A percentile compares a stretch with the other conserved stretches of the same genome.
Conservation (phyloP, 2,113 vertebrate genomes). For the Herpetotheres cachinnans region DNA sequence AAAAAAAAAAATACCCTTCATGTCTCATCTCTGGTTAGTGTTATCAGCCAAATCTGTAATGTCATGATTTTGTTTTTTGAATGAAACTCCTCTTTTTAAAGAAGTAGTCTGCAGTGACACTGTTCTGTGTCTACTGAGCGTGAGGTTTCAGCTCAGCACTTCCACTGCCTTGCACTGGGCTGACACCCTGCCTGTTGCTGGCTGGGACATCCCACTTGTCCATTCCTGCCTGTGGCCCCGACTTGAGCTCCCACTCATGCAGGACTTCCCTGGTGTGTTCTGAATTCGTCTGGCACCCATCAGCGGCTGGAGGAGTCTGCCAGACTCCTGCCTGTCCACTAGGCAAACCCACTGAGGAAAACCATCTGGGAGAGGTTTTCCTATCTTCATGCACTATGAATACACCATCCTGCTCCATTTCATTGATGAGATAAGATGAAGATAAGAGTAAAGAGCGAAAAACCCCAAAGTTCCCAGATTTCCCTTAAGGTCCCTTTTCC, state of each 20-base stretch:
- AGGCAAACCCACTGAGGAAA: not conserved
- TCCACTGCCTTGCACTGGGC: not conserved
- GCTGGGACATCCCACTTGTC: not conserved
- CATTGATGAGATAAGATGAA: not conserved
- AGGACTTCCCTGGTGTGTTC: not conserved
- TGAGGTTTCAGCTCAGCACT: not conserved
- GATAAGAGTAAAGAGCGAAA: not conserved
- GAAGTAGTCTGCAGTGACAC: not conserved
- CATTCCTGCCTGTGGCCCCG: accelerated
- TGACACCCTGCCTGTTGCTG: not conserved
- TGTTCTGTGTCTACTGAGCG: not conserved
- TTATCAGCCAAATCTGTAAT: not conserved
- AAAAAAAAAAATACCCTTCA: not conserved
- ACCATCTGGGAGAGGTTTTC: not conserved
- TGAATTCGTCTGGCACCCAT: not conserved
- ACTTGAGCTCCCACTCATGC: not conserved
- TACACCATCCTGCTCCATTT: not conserved
- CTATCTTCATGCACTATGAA: not conserved
- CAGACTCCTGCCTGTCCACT: too few relatives aligned
- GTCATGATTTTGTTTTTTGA: not conserved
- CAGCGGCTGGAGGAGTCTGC: not conserved
- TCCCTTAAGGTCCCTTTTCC: not conserved
- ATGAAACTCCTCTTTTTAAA: not conserved
- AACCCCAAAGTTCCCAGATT: not conserved
- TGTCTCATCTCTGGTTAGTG: not conserved